Base-by-base conservation (phyloP, 2,113 vertebrate genomes). In the Tamias sibiricus region DNA sequence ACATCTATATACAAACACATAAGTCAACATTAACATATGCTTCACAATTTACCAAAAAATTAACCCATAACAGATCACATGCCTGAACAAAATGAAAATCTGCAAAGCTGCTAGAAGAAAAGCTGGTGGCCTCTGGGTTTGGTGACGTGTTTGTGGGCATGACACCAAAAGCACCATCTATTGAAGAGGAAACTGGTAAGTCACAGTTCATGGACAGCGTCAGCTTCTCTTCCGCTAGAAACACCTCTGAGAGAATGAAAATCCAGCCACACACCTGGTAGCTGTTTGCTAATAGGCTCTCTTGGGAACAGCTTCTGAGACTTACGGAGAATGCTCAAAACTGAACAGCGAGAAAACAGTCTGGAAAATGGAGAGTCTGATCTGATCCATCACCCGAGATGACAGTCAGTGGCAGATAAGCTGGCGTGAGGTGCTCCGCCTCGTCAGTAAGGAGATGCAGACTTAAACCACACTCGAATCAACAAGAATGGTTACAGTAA, bases 371-470 rank as follows among this genome's bases (percentile, higher is more conserved):
- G 64, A 79, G 19, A 32, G 14, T 57, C 42, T 24, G 54, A 32
- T 13, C 57, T 17, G 72, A 28, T 1, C 7, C 14, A 28, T 26
- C 14, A 13, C 40, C 40, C 10, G 1, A 22, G 1, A 30, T 22
- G 40, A 47, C n/a, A 42, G 40, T 28, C 42, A 24, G 16, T 0
- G 62, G 82, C 62, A 26, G 62, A 24, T 1, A 66, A 24, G 30
- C 40, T 5, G 1, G 4, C 22, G 32, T 11, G 6, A 22, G 19
- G 19, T 6, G 10, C 30, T 12, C 4, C 14, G 4, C 10, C 9
- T n/a, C 30, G 1, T 32, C 24, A 14, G 62, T 19, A 19, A 28
- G 7, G 30, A 74, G 44, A 54, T 35, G 49, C 76, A 59, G 30
- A 79, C 2, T 40, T 28, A 80, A 26, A 49, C 62, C 64, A 24